Evolutionary conservation across 53 echinoderm and acorn worm species (phyloP).

Genomic region (Echinarachnius parma): DNA sequence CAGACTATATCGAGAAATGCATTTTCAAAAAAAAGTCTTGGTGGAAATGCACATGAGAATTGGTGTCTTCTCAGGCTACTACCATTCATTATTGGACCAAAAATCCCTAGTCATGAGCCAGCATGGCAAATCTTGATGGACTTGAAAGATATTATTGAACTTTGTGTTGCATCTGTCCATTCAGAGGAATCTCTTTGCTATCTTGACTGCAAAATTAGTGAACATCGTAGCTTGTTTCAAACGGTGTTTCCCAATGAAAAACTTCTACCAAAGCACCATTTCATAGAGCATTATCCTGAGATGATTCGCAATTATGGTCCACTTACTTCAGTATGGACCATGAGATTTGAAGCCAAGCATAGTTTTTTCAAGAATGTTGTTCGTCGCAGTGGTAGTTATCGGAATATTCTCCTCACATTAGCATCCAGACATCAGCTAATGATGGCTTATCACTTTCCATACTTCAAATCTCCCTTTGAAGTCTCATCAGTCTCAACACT

Average conservation of each 20-base stretch:
- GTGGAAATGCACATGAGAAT: slow-evolving; percentile 31
- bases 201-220: slow-evolving; percentile 41
- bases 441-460: slow-evolving; percentile 42
- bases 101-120: slow-evolving; percentile 31
- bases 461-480: slow-evolving; percentile 2
- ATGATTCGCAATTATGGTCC: slow-evolving; percentile 32
- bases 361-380: slow-evolving; percentile 16
- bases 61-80: slow-evolving; percentile 31
- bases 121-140: slow-evolving; percentile 36
- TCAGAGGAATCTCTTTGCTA: slow-evolving; percentile 27
- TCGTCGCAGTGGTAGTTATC: slow-evolving; percentile 11
- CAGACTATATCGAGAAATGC: slow-evolving; percentile 7
- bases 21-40: slow-evolving; percentile 19
- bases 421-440: slow-evolving; percentile 31
- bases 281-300: slow-evolving; percentile 40
- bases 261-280: slow-evolving; percentile 37
- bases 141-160: slow-evolving; percentile 42
- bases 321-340: slow-evolving; percentile 20
- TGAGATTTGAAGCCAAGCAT: slow-evolving; percentile 37
- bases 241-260: slow-evolving; percentile 10
- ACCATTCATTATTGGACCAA: slow-evolving; percentile 39
- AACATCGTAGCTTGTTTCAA: slow-evolving; percentile 19
- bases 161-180: slow-evolving; percentile 22
- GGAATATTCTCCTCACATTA: slow-evolving; percentile 33
- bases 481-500: slow-evolving; percentile 32